Base-by-base conservation (phyloP, 2,888 invertebrate species). In the Achlya flavicornis region DNA sequence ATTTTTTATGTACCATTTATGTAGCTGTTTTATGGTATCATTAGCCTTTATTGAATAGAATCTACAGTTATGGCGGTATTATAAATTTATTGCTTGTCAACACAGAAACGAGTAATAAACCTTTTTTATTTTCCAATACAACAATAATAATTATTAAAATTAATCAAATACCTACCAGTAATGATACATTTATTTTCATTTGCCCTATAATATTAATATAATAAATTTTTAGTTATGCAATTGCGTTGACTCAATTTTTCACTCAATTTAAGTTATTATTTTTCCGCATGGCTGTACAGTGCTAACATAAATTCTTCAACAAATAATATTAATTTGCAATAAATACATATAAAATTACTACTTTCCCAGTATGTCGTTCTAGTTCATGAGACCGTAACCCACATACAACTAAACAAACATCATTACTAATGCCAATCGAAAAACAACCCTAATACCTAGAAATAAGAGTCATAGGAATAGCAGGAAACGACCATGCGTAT, bases 331-430 rank as follows among this genome's bases (percentile, higher is more conserved):
- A 41, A 19, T 53, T 53, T 53, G 53, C 7, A 48, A 48, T 48
- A 53, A 19, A 53, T 70, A 70, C 65, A 69, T 71, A 78, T 76
- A 70, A 68, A 73, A 75, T 78, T 68, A 77, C 76, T 66, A 64
- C 79, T 79, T 80, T 79, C 77, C 73, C 80, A 77, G 66, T 53
- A 63, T 71, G 69, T 61, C 64, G 66, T 69, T 62, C 71, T 69
- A 73, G 59, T 66, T 70, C 65, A 71, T 69, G 69, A 69, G 66
- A 73, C 67, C 63, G 66, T 70, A 66, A 78, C 76, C 41, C 60
- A 60, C 41, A 60, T 41, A 26, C 8, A 33, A 14, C 63, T 63
- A 66, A 66, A 64, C 64, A 64, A 57, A 64, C 58, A 58, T 26
- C 32, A 58, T 65, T 64, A 59, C 62, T 53, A 53, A 19, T 19